Evolutionary conservation across 2,113 vertebrate genomes (phyloP), one percentile per base, ranked within the genome.

Genomic region (Macquaria ambigua): DNA sequence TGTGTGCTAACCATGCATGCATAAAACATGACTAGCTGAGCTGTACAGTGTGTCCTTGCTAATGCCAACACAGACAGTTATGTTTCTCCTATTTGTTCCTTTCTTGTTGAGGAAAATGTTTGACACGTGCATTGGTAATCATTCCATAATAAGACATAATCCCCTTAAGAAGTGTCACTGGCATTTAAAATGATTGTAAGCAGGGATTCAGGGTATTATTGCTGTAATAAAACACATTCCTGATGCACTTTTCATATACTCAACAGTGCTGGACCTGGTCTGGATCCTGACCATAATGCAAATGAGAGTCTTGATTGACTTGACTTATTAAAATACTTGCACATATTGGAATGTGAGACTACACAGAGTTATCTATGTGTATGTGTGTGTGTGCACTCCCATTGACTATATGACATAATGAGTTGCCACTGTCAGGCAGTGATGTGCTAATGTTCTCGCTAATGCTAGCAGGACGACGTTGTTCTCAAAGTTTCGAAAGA

Each of bases 1-100:
- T 1, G 34, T 68, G 85, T 23, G 66, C 70, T 73, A 73, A 84
- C 64, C 53, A 18, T 14, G 59, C 61, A 37, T 34, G 25, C 74
- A 63, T 67, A 34, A 46, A 72, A 58, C 46, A 56, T 0, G 46
- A 58, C 50, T 21, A 20, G 58, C 56, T 53, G 67, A 21, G 63
- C 25, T 11, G 63, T 1, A 20, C 46, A 25, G 16, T 46, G 8
- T 31, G 46, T 73, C 14, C 39, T 1, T 23, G 52, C 53, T 68
- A 63, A 61, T 23, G 66, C 56, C 18, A n/a, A 12, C 31, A 53
- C 41, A 37, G 15, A 59, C 12, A 6, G 53, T 18, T 25, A 6
- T 7, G 23, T 41, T 41, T 73, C 15, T 56, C 18, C 25, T 34
- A 50, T 23, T 71, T 28, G 15, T 18, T 64, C 21, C 14, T 21